Evolutionary conservation across 2,113 vertebrate genomes (phyloP), one percentile per base, ranked within the genome.

Genomic region (Poeciliopsis prolifica): DNA sequence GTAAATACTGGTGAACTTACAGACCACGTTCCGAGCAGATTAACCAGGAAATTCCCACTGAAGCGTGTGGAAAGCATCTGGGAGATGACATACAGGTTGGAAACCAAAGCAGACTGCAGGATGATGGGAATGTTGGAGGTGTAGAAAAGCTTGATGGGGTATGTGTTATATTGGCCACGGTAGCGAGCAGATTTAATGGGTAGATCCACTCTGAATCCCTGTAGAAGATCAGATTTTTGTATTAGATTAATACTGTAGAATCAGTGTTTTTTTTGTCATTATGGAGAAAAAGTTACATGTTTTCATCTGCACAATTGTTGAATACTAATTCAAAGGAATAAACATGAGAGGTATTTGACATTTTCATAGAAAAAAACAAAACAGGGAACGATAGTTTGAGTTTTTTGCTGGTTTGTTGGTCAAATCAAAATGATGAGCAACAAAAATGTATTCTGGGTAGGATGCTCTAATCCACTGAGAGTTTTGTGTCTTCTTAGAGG

Each of bases 111-210:
- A 0, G 98, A 99, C 91, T 99, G 98, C 73, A 99, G 95, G 90
- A 99, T 99, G 93, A 99, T 99, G 91, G 98, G 98, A 87, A 99
- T 99, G 93, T 99, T 99, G 83, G 98, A 99, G 33, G 98, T 99
- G 68, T 99, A 99, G 93, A 99, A 99, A 48, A 99, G 90, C 91
- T 99, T 99, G 94, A 99, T 99, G 7, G 98, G 98, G 85, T 99
- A 99, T 31, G 98, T 99, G 94, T 99, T 99, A 93, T 99, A 98
- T 83, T 99, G 98, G 86, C 98, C 98, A 42, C 98, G 96, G 90
- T 99, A 99, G 11, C 98, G 97, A 48, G 98, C 98, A 0, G 98
- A 99, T 89, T 99, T 99, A 92, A 99, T 99, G 37, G 98, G 98
- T 81, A 99, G 95, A 89, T 99, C 98, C 74, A 99, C 98, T 80